Evolutionary conservation across 2,113 vertebrate species (phyloP), one percentile per base, ranked within the genome.

Genomic region (Hippopotamus amphibius): DNA sequence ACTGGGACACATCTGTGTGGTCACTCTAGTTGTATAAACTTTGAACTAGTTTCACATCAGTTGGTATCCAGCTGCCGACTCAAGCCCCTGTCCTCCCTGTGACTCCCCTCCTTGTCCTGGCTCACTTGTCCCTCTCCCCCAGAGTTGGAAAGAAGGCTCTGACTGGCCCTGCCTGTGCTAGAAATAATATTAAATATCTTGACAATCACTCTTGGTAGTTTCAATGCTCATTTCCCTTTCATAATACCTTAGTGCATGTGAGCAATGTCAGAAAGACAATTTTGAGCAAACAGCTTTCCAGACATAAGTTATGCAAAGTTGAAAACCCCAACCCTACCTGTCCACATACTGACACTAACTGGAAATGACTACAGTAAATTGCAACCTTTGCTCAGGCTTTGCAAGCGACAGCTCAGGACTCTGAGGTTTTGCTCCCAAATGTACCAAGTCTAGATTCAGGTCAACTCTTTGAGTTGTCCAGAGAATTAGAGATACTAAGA

Each of bases 41-140:
- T 86, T 22, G 37, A 71, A 57, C 66, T 50, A 53, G 61, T 37
- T 92, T 89, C 33, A 0, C 59, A 71, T 59, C 24, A 17, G 3
- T 37, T 65, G 53, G 41, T 82, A 4, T 11, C 13, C 13, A 41
- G 28, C 19, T 82, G 48, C 72, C 1, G 1, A 37, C 37, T 28
- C 61, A 72, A 77, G 22, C 6, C 14, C 59, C 37, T 37, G 7
- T 17, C 16, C 11, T 86, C 33, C 5, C 11, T 6, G 22, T 30
- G 8, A 79, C n/a, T 9, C 57, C 28, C 59, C 28, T 88, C 55
- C 77, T 41, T 46, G 6, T 6, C 4, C 50, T 48, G 48, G 33
- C 0, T 68, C 55, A 13, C 6, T 6, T 2, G 3, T 6, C 1
- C 13, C 5, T 68, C 55, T 33, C 7, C 6, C 5, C 0, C 16